Evolutionary conservation across 64 coral and sea anemone genomes (phyloP).

Genomic region (Acropora yongei): DNA sequence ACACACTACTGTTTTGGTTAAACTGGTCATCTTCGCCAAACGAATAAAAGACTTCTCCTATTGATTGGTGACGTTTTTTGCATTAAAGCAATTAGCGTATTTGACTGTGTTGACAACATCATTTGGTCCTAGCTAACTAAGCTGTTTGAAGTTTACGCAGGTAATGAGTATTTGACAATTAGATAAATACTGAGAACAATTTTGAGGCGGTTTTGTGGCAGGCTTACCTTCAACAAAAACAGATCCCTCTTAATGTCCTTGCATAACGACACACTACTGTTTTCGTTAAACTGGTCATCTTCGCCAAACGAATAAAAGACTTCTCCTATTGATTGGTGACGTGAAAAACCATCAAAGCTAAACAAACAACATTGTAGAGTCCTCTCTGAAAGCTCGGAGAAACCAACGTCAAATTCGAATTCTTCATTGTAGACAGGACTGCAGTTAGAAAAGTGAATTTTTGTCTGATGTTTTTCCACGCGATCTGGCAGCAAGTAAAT

Average conservation of each 20-base stretch:
- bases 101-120: too few species aligned
- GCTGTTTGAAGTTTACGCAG: neutral
- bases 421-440: constrained; percentile 83
- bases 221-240: constrained; percentile 71
- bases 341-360: constrained; percentile 91
- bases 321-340: constrained; percentile 76
- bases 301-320: constrained; percentile 91
- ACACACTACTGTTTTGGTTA: constrained; percentile 44
- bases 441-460: constrained; percentile 72
- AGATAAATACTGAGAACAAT: neutral
- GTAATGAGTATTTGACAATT: too few species aligned
- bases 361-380: constrained; percentile 83
- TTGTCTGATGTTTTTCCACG: constrained; percentile 80
- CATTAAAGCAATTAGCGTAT: too few species aligned
- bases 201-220: neutral
- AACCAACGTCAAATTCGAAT: constrained; percentile 85
- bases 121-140: neutral
- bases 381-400: constrained; percentile 77
- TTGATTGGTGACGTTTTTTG: constrained; percentile 65
- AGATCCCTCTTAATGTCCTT: constrained; percentile 80
- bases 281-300: constrained; percentile 66
- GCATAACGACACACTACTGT: constrained; percentile 29
- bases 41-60: constrained; percentile 89
- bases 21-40: constrained; percentile 82
- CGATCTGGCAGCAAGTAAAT: constrained; percentile 80